Evolutionary conservation across 2,888 invertebrate species (phyloP), one percentile per base, ranked within the genome.

Genomic region (Magallana nippona): DNA sequence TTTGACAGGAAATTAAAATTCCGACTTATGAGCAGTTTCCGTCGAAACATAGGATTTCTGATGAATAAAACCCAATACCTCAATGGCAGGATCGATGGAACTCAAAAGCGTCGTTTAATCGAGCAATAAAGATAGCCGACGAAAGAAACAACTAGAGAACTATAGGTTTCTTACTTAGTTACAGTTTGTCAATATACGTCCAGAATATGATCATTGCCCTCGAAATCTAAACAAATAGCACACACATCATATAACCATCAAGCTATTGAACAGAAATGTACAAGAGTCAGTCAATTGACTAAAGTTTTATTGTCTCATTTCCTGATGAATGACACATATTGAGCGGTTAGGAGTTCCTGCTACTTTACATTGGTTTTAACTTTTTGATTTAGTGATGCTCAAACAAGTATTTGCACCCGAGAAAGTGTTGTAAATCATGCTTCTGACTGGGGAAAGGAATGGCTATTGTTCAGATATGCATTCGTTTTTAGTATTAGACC

Each of bases 181-280:
- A 71, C 71, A 71, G 71, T 71, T 71, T 15, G 71, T 71, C 71
- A 71, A 71, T 71, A 71, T 11, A 71, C 71, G 27, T 15, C 27
- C 32, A 22, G 15, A 22, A 22, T 71, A 22, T 71, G 22, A 22
- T 71, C 32, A 17, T 32, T 32, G 32, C 71, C 71, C 22, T 71
- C 27, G 32, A 71, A 71, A 71, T 71, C 71, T 71, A 71, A 71
- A 27, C 71, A 71, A 71, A 71, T 32, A 71, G 32, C 32, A 22
- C 17, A 71, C 71, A 71, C 27, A 71, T 71, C 71, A 71, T 71
- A 71, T 71, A 71, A 71, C 71, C 71, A 71, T 71, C 71, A 71
- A 0, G 13, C 27, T 71, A 27, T 27, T 71, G 71, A 71, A 71
- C 19, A 22, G 27, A 71, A 22, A 11, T 22, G 15, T 13, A 27